phyloP scores from a whole-genome alignment of 1,140 invertebrate genomes.

The Papilio polyxenes region DNA sequence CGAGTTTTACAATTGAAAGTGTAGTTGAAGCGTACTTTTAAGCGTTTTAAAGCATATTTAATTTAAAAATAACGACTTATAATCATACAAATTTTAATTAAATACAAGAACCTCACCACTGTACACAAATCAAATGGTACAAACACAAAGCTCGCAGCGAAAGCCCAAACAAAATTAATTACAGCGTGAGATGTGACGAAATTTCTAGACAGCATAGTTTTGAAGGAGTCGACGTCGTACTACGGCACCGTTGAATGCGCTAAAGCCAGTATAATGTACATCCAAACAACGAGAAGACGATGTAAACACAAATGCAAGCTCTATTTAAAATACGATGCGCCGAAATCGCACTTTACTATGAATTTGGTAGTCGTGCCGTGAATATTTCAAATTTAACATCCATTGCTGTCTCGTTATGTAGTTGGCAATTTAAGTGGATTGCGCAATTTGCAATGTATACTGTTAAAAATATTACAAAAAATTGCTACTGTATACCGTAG shows the following conservation, averaged over 20 bases:
- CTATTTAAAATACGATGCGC: neutral
- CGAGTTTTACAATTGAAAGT: neutral
- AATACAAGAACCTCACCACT: neutral
- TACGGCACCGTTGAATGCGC: neutral
- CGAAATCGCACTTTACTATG: neutral
- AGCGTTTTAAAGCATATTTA: neutral
- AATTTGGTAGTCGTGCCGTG: neutral
- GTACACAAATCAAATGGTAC: conserved; percentile 10
- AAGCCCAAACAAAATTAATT: conserved; percentile 20
- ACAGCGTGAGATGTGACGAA: conserved; percentile 12
- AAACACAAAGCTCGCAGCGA: neutral
- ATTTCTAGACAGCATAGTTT: conserved; percentile 16
- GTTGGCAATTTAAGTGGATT: neutral
- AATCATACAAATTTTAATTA: neutral
- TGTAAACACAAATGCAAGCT: neutral
- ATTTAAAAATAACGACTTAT: neutral
- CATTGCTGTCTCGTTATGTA: neutral
- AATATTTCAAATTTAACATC: neutral
- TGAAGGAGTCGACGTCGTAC: conserved; percentile 9
- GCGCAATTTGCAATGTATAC: neutral
- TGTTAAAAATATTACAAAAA: neutral
- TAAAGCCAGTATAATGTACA: conserved; percentile 9
- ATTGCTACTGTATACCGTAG: neutral
- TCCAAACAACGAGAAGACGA: neutral
- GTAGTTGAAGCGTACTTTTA: too few species aligned